Percentiles rank a stretch among this genome's conserved stretches.
Conservation (phyloP, 2,113 vertebrate genomes). For the Macquaria ambigua region DNA sequence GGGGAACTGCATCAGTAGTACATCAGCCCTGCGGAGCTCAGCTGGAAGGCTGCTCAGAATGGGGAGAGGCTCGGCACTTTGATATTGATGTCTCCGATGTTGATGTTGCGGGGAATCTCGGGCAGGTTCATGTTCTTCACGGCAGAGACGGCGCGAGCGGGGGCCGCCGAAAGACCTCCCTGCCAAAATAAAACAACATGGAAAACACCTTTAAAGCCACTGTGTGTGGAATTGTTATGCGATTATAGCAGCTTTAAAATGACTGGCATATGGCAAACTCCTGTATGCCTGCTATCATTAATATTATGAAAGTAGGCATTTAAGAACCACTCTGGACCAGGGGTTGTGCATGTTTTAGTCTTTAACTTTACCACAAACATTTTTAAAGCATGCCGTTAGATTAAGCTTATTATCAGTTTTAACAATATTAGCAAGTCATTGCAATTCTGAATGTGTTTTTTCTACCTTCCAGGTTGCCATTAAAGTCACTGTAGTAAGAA, state of each 20-base stretch:
- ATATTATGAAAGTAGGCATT: neutral
- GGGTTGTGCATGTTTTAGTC: neutral
- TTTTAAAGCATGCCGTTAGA: neutral
- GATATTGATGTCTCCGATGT: constrained; percentile 96
- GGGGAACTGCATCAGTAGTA: constrained; percentile 30
- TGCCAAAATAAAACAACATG: constrained; percentile 55
- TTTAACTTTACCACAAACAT: neutral
- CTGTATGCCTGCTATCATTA: neutral
- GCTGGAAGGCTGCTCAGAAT: constrained; percentile 80
- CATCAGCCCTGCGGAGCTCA: constrained; percentile 42
- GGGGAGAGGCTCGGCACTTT: constrained; percentile 96
- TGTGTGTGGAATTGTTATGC: neutral
- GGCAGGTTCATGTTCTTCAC: constrained; percentile 98
- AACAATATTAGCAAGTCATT: too few relatives aligned
- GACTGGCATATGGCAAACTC: neutral
- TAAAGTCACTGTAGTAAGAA: neutral
- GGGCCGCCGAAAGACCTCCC: constrained; percentile 93
- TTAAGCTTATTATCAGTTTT: neutral
- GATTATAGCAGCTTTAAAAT: neutral
- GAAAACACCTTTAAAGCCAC: constrained; percentile 20
- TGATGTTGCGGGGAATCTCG: constrained; percentile 95
- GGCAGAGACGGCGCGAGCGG: constrained; percentile 92
- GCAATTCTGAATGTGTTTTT: too few relatives aligned
- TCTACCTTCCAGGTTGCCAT: too few relatives aligned
- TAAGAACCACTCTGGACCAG: neutral